phyloP scores from a whole-genome alignment of 2,888 invertebrate genomes.

The Mesopsocus fuscifrons region DNA sequence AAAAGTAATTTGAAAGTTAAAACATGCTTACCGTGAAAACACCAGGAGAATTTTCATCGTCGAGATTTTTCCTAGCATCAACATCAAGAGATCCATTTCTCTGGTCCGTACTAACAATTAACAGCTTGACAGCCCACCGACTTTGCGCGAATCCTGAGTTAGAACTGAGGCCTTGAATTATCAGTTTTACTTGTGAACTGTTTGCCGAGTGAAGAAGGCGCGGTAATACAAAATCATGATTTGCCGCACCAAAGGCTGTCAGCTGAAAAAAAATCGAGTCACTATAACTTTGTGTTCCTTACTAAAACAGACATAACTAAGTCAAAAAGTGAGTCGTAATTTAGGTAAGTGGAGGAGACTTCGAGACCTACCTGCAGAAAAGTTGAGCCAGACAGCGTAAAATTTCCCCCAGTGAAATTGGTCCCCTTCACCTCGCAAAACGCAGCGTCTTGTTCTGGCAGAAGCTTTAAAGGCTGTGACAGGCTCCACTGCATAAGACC shows the following conservation, averaged over 20 bases:
- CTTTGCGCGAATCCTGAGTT: conserved; percentile 30
- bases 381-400: conserved; percentile 20
- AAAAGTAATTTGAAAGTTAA: no score
- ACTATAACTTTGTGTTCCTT: no score
- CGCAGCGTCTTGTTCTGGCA: conserved; percentile 22
- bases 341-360: no score
- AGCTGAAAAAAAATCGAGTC: conserved; percentile 26
- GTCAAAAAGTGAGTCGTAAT: no score
- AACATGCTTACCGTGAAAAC: conserved; percentile 47
- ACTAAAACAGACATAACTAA: no score
- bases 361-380: conserved; percentile 22
- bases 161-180: conserved; percentile 32
- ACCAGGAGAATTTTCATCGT: conserved; percentile 57
- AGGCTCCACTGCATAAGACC: conserved; percentile 25
- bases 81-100: conserved; percentile 25
- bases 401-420: conserved; percentile 16
- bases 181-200: conserved; percentile 40
- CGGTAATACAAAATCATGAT: conserved; percentile 34
- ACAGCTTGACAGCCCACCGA: conserved; percentile 38
- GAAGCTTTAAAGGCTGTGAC: conserved; percentile 22
- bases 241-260: conserved; percentile 27
- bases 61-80: conserved; percentile 34
- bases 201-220: conserved; percentile 45
- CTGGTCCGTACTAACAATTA: conserved; percentile 31
- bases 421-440: conserved; percentile 21